Base-by-base conservation (phyloP, 1,140 invertebrate species). In the Anastatus disparis region DNA sequence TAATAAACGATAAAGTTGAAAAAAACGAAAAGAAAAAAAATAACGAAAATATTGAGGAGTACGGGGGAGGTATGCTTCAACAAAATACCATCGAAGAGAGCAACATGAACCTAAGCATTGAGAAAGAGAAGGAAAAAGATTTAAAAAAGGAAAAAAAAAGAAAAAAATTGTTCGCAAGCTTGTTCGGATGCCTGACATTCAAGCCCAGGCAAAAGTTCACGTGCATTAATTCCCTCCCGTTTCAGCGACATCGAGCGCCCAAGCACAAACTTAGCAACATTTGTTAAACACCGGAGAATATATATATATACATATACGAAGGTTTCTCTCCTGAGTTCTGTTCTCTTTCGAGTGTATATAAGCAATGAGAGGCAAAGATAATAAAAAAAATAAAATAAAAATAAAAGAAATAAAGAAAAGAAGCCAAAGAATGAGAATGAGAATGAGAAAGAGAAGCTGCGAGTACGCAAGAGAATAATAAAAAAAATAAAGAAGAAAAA, bases 211-310 rank as follows among this genome's bases (percentile, higher is more conserved):
- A 29, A 29, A n/a, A 55, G 52, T 55, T 55, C 26, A 55, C 26
- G 52, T 29, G 52, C 52, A 55, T 55, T 55, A 55, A 55, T 55
- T 55, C 20, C 17, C 42, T 50, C 52, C 12, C 6, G 27, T 55
- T 55, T 55, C 27, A 55, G 52, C 52, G 52, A 50, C 52, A 29
- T 29, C 52, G n/a, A 15, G 26, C n/a, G n/a, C n/a, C n/a, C n/a
- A n/a, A n/a, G n/a, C n/a, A n/a, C n/a, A n/a, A n/a, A n/a, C n/a
- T 55, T 50, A 22, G 52, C 48, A 50, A 55, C 52, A 55, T 55
- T 55, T 29, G 52, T 55, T 55, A 55, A 55, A 55, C 52, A 55
- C 52, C 52, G 27, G 52, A 55, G 52, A 55, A n/a, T n/a, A n/a
- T n/a, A n/a, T n/a, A n/a, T n/a, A n/a, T n/a, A n/a, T n/a, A n/a